Evolutionary conservation across 2,113 vertebrate species (phyloP).

Genomic region (Camelus dromedarius): DNA sequence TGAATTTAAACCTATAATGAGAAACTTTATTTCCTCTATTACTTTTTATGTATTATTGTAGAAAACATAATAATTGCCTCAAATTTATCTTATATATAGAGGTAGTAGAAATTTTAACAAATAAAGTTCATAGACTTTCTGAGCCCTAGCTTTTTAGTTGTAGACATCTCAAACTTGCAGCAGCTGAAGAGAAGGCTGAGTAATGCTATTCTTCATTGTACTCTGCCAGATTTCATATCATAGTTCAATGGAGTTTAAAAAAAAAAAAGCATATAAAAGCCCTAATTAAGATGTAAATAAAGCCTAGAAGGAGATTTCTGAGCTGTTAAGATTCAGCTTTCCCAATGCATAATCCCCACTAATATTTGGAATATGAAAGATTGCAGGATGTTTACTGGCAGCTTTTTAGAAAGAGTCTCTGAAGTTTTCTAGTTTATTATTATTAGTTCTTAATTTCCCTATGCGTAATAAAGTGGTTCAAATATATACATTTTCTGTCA

Average conservation of each 20-base stretch:
- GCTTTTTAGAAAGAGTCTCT: neutral
- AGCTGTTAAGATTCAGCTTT: slow-evolving; percentile 42
- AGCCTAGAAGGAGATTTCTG: neutral
- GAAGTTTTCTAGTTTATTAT: slow-evolving; percentile 11
- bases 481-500: slow-evolving; percentile 14
- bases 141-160: neutral
- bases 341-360: neutral
- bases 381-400: neutral
- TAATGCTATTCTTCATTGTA: neutral
- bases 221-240: neutral
- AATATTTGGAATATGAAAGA: slow-evolving; percentile 11
- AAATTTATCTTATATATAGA: neutral
- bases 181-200: neutral
- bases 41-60: slow-evolving; percentile 32
- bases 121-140: neutral
- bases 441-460: slow-evolving; percentile 50
- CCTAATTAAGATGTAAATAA: slow-evolving; percentile 27
- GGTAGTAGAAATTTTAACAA: slow-evolving; percentile 43
- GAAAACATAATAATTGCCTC: slow-evolving; percentile 12
- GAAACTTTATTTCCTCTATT: neutral
- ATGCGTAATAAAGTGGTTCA: neutral
- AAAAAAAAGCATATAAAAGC: neutral
- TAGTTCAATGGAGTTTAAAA: neutral
- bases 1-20: slow-evolving; percentile 25
- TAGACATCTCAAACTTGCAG: slow-evolving; percentile 30